These are phyloP conservation scores for Hoplostethus atlanticus DNA, from an alignment of 2,797 vertebrate genomes.

Conservation along the genomic window DNA sequence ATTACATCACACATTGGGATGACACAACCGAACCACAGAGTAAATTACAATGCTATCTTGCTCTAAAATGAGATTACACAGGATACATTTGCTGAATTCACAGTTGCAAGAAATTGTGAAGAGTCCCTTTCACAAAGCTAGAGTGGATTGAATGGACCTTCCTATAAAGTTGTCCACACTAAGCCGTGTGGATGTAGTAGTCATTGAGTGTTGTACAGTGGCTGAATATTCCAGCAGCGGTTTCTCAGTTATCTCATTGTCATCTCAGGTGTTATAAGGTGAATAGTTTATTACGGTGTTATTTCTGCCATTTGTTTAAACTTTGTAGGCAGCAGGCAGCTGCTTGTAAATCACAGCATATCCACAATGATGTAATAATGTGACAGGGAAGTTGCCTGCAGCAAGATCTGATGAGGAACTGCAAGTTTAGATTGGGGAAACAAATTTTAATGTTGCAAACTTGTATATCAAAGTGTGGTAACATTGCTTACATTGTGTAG, in stretches of 20 bases:
- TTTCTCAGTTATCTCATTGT: not conserved
- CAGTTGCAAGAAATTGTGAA: too few species aligned
- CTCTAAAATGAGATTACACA: not conserved
- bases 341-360: constrained; percentile 11
- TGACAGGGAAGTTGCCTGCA: constrained; percentile 24
- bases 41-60: not conserved
- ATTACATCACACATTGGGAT: not conserved
- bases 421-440: not conserved
- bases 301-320: not conserved
- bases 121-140: too few species aligned
- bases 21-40: not conserved
- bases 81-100: not conserved
- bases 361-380: constrained; percentile 1
- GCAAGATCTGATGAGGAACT: not conserved
- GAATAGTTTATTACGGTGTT: too few species aligned
- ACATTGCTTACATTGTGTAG: not conserved
- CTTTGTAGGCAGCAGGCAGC: constrained; percentile 6
- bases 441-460: not conserved
- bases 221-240: too few species aligned
- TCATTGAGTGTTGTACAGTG: not conserved
- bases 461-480: not conserved
- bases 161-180: too few species aligned
- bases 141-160: too few species aligned
- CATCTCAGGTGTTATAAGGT: too few species aligned
- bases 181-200: not conserved